These are phyloP conservation scores for Xenopus tropicalis DNA, from an alignment of 2,113 vertebrate genomes.

Conservation along the genomic window UCB_Xtro_10.0 CM004452.2:50312501-50313000, in stretches of 20 bases:
- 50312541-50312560: too few relatives aligned
- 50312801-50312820: conserved; percentile 81
- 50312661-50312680: conserved; percentile 75
- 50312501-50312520: too few relatives aligned
- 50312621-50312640: conserved; percentile 70
- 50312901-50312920: conserved; percentile 71
- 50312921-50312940: too few relatives aligned
- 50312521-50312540: too few relatives aligned
- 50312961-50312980: too few relatives aligned
- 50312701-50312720: conserved; percentile 54
- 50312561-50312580: conserved; percentile 74
- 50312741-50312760: too few relatives aligned
- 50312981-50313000: too few relatives aligned
- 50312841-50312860: conserved; percentile 84
- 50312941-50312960: too few relatives aligned
- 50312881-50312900: conserved; percentile 84
- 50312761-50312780: too few relatives aligned
- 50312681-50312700: conserved; percentile 76
- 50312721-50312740: too few relatives aligned
- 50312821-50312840: conserved; percentile 79
- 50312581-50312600: conserved; percentile 67
- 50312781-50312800: conserved; percentile 79
- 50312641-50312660: conserved; percentile 71
- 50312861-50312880: conserved; percentile 85
- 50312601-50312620: conserved; percentile 66